A percentile compares a stretch with the other conserved stretches of the same genome.
phyloP scores from a whole-genome alignment of 2,888 invertebrate species.

The Perizoma flavofasciatum region DNA sequence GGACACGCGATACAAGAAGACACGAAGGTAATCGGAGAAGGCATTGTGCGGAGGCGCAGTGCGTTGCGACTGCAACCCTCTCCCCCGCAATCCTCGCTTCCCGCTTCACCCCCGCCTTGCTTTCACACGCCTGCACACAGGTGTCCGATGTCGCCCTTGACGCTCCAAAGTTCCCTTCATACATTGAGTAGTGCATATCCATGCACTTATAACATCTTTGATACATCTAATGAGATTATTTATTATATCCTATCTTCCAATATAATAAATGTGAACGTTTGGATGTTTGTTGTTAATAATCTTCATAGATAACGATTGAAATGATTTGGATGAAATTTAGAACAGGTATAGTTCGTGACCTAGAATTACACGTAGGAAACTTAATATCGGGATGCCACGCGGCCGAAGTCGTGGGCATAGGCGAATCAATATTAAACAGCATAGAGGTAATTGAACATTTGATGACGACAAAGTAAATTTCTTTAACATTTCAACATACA shows the following conservation, averaged over 20 bases:
- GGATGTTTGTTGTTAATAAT: too few relatives aligned
- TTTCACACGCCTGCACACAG: conserved; percentile 82
- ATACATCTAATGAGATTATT: conserved; percentile 16
- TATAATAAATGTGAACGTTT: too few relatives aligned
- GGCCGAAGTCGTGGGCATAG: neutral
- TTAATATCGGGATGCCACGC: too few relatives aligned
- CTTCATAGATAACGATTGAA: too few relatives aligned
- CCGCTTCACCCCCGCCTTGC: conserved; percentile 48
- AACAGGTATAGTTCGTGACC: too few relatives aligned
- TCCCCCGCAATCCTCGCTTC: conserved; percentile 37
- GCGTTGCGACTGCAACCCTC: conserved; percentile 64
- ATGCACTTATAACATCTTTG: conserved; percentile 16
- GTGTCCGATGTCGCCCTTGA: conserved; percentile 82
- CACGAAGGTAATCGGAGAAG: conserved; percentile 78
- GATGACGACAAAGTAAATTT: too few relatives aligned
- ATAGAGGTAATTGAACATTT: too few relatives aligned
- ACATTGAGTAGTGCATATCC: conserved; percentile 32
- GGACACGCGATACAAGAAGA: conserved; percentile 77
- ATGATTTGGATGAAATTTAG: too few relatives aligned
- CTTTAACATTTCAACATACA: too few relatives aligned
- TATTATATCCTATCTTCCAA: neutral
- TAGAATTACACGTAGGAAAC: too few relatives aligned
- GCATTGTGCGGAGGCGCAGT: conserved; percentile 78
- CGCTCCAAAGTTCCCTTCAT: conserved; percentile 68
- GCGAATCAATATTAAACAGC: too few relatives aligned